A percentile compares a stretch with the other conserved stretches of the same genome.
Evolutionary conservation across 2,113 vertebrate genomes (phyloP).

Genomic region (Crypturellus undulatus): DNA sequence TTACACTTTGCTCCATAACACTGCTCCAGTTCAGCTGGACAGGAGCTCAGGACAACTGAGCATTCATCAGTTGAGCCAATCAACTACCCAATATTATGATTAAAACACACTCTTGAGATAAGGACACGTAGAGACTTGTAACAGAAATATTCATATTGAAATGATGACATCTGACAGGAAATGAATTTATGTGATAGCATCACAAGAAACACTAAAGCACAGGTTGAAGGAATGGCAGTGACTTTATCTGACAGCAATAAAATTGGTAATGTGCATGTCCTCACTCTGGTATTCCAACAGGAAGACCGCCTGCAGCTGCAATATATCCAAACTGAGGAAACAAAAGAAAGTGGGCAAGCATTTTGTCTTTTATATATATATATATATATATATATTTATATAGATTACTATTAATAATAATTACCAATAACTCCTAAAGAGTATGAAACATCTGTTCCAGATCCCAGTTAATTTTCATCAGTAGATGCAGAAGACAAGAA

Average conservation of each 20-base stretch:
- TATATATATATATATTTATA: too few species aligned
- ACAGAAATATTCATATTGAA: neutral
- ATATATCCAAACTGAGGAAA: neutral
- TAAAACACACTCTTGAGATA: neutral
- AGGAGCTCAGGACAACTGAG: neutral
- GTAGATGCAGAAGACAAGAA: neutral
- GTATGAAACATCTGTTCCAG: neutral
- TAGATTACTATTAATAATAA: too few species aligned
- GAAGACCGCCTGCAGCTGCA: neutral
- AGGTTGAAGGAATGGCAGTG: neutral
- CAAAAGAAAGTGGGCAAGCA: neutral
- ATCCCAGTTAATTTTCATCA: neutral
- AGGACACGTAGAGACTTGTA: neutral
- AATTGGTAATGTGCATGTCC: neutral
- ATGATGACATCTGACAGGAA: neutral
- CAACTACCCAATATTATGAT: neutral
- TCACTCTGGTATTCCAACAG: neutral
- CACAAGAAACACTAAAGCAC: neutral
- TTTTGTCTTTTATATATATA: neutral
- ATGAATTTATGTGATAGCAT: neutral
- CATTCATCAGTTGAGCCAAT: neutral
- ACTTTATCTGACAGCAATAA: fast-evolving
- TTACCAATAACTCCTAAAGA: neutral
- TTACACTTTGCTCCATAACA: neutral
- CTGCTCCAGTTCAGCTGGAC: neutral